Conservation (phyloP, 2,797 vertebrate genomes). For the Sebastes hopkinsi region DNA sequence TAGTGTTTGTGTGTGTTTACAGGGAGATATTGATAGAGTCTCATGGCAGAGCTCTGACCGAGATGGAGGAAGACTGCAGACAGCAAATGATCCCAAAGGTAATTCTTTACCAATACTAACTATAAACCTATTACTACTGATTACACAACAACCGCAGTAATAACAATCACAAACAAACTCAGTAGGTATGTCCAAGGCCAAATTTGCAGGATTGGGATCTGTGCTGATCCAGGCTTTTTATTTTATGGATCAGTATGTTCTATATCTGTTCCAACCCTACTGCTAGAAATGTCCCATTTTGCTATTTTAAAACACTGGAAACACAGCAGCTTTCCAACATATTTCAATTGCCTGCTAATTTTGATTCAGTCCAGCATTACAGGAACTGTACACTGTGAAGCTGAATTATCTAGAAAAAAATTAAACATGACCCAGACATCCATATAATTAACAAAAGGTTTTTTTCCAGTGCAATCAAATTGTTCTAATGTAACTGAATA, state of each 20-base stretch:
- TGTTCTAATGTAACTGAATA: not conserved
- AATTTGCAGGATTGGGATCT: not conserved
- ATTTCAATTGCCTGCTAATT: not conserved
- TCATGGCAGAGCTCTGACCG: slow-evolving; percentile 81
- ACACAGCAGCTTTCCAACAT: not conserved
- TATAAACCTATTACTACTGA: not conserved
- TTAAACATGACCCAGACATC: not conserved
- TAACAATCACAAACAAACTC: not conserved
- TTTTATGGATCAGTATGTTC: not conserved
- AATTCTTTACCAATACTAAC: not conserved
- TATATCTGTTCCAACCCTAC: not conserved
- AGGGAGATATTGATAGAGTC: slow-evolving; percentile 82
- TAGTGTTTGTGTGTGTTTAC: slow-evolving; percentile 26
- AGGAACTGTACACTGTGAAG: not conserved
- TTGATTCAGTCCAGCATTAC: not conserved
- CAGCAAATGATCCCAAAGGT: slow-evolving; percentile 63
- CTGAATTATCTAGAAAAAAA: not conserved
- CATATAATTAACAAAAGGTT: not conserved
- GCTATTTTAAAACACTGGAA: not conserved
- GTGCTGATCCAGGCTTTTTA: not conserved
- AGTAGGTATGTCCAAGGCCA: not conserved
- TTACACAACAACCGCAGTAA: not conserved
- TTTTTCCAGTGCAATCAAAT: not conserved
- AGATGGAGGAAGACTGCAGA: slow-evolving; percentile 82
- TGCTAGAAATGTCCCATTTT: not conserved